These are phyloP conservation scores for Folsomia manolachei DNA, from an alignment of 2,888 invertebrate species.

Conservation along the genomic window DNA sequence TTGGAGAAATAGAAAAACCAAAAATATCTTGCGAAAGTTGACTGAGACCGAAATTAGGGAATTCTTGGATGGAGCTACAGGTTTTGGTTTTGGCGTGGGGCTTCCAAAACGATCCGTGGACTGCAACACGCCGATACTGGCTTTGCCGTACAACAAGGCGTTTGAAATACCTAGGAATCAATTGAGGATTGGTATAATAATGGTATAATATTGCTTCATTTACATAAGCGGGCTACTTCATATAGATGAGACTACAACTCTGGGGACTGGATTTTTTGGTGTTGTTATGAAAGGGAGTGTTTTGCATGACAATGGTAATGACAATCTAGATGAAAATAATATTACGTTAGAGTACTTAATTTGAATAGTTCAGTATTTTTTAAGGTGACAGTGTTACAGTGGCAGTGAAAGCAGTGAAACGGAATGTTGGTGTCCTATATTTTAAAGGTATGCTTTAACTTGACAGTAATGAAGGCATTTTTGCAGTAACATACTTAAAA, in stretches of 20 bases:
- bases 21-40: conserved; percentile 28
- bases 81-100: conserved; percentile 9
- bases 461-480: too few relatives aligned
- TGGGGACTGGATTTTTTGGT: conserved; percentile 41
- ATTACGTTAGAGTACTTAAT: background rate
- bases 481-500: too few relatives aligned
- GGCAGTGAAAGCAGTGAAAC: conserved; percentile 38
- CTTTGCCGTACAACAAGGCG: conserved; percentile 32
- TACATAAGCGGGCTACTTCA: too few relatives aligned
- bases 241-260: conserved; percentile 37
- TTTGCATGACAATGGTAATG: background rate
- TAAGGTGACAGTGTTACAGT: conserved; percentile 32
- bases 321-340: too few relatives aligned
- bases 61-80: conserved; percentile 35
- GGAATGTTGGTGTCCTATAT: conserved; percentile 40
- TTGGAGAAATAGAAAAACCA: conserved; percentile 24
- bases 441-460: too few relatives aligned
- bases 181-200: conserved; percentile 33
- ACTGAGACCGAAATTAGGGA: conserved; percentile 41
- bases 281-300: conserved; percentile 37
- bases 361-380: too few relatives aligned
- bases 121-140: conserved; percentile 34
- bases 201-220: background rate
- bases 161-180: conserved; percentile 39
- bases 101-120: conserved; percentile 28